phyloP scores from a whole-genome alignment of 2,797 vertebrate species.

The Cossypha heuglini region DNA sequence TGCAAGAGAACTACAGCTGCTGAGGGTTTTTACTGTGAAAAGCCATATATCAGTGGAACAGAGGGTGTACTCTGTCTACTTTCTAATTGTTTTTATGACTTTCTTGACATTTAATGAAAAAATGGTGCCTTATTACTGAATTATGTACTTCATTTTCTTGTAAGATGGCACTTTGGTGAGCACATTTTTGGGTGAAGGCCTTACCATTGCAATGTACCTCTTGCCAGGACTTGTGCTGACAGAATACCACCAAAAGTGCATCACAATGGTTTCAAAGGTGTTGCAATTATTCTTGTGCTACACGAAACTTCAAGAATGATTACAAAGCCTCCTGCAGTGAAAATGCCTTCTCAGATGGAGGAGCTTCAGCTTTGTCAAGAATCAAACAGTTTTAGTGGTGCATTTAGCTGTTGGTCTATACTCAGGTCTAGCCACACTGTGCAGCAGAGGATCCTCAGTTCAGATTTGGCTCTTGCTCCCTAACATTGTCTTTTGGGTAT shows the following conservation, averaged over 20 bases:
- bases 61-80: not conserved
- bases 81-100: rapidly evolving
- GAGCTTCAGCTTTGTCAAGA: not conserved
- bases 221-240: not conserved
- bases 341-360: not conserved
- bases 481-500: not conserved
- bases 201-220: not conserved
- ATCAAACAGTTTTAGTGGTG: not conserved
- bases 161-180: not conserved
- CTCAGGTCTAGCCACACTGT: not conserved
- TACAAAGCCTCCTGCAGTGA: not conserved
- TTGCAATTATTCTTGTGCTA: not conserved
- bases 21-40: not conserved
- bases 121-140: not conserved
- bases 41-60: not conserved
- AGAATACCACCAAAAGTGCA: not conserved
- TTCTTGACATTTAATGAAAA: not conserved
- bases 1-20: not conserved
- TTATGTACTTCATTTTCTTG: not conserved
- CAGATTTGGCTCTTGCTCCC: not conserved
- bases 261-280: not conserved
- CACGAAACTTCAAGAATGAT: not conserved
- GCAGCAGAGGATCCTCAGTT: not conserved
- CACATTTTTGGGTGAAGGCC: not conserved
- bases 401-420: not conserved